phyloP scores from a whole-genome alignment of 2,113 vertebrate genomes.

The Vimba vimba region DNA sequence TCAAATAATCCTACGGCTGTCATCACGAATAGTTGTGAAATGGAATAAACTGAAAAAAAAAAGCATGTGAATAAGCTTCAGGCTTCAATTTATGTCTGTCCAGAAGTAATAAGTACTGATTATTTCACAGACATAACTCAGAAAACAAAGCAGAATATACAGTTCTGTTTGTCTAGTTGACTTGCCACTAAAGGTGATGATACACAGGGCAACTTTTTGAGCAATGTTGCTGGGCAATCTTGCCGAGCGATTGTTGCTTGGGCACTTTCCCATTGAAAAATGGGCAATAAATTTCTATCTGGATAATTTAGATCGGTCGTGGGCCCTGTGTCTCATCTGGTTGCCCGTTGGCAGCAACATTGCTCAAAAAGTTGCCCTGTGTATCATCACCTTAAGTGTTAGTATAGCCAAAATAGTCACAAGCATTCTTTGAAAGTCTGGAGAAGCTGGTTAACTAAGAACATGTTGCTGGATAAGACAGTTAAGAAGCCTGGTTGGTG shows the following conservation, averaged over 20 bases:
- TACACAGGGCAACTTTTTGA: no score
- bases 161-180: background rate
- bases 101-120: slow-evolving; percentile 2
- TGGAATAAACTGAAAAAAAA: background rate
- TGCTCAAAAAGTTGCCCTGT: no score
- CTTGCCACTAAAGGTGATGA: no score
- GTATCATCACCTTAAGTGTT: background rate
- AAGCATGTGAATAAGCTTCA: slow-evolving; percentile 8
- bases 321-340: no score
- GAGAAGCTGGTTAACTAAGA: background rate
- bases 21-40: background rate
- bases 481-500: background rate
- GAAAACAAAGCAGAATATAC: background rate
- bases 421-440: background rate
- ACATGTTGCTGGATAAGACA: background rate
- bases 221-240: no score
- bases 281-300: no score
- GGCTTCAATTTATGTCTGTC: slow-evolving; percentile 6
- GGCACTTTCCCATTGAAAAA: no score
- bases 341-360: no score
- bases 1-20: background rate
- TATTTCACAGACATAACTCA: background rate
- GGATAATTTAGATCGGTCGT: no score
- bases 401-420: background rate
- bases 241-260: no score